Evolutionary conservation across 2,797 vertebrate species (phyloP).

Genomic region (Falco peregrinus): DNA sequence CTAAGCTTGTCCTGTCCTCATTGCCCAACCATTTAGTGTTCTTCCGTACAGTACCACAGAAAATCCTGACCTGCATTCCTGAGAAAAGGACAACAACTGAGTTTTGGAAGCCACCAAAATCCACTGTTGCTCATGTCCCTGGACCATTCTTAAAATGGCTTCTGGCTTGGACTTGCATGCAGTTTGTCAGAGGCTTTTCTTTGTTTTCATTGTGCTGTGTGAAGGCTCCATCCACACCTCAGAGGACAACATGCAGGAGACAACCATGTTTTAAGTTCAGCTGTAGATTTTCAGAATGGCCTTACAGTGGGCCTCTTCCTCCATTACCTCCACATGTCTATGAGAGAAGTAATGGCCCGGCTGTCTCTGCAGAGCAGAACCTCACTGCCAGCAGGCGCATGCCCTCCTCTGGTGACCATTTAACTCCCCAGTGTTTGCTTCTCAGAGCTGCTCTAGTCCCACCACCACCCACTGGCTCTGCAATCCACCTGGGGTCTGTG

Average conservation of each 20-base stretch:
- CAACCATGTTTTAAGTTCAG: background rate
- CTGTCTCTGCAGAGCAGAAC: background rate
- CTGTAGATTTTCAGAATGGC: background rate
- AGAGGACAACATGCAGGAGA: background rate
- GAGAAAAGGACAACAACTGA: background rate
- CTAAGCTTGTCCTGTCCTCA: background rate
- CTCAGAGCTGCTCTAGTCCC: background rate
- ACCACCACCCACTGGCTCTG: background rate
- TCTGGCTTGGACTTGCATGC: background rate
- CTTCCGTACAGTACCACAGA: background rate
- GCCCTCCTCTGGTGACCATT: background rate
- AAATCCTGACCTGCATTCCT: background rate
- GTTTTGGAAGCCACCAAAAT: background rate
- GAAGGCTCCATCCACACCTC: background rate
- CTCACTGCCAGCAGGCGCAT: background rate
- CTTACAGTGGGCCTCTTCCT: background rate
- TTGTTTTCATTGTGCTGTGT: background rate
- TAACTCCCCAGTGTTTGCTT: background rate
- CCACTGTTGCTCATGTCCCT: background rate
- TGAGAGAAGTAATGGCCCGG: background rate
- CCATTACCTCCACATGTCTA: background rate
- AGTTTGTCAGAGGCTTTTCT: background rate
- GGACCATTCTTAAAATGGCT: background rate
- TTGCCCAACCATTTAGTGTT: background rate
- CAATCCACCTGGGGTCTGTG: background rate